Conservation (phyloP, 2,888 invertebrate species). For the Epirrhoe alternata region DNA sequence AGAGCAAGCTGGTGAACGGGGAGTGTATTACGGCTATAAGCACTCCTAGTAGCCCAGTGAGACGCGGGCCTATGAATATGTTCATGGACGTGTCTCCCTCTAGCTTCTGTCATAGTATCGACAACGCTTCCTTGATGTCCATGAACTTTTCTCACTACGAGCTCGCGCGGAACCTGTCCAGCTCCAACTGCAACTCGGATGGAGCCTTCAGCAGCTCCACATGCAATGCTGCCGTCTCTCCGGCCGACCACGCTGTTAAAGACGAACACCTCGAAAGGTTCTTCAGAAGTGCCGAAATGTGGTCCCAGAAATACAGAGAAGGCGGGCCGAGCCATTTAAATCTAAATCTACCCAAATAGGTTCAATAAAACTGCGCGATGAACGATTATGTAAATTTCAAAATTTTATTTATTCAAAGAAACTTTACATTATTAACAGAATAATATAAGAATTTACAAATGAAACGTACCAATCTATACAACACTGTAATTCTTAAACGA, state of each 20-base stretch:
- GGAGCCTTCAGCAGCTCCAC: conserved; percentile 68
- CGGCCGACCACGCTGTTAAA: conserved; percentile 59
- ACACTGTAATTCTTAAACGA: conserved; percentile 84
- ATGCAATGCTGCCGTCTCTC: conserved; percentile 52
- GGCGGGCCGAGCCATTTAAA: conserved; percentile 50
- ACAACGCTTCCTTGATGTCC: conserved; percentile 69
- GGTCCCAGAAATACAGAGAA: conserved; percentile 57
- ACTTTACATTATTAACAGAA: conserved; percentile 83
- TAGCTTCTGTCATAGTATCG: conserved; percentile 49
- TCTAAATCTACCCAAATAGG: conserved; percentile 52
- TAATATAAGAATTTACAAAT: conserved; percentile 82
- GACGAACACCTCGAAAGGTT: conserved; percentile 74
- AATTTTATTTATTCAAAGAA: conserved; percentile 84
- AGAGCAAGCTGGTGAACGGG: conserved; percentile 64
- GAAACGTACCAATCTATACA: conserved; percentile 82
- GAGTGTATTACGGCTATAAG: conserved; percentile 48
- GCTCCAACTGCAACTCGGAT: conserved; percentile 70
- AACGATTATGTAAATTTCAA: conserved; percentile 84
- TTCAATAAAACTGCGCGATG: conserved; percentile 71
- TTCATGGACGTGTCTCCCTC: conserved; percentile 58
- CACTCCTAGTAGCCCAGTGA: conserved; percentile 40
- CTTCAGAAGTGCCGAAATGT: conserved; percentile 74
- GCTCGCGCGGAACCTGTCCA: conserved; percentile 71
- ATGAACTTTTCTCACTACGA: conserved; percentile 79
- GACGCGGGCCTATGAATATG: conserved; percentile 52